These are phyloP conservation scores for Gasterosteus aculeatus DNA, from an alignment of 2,113 vertebrate genomes.

Conservation along the genomic window DNA sequence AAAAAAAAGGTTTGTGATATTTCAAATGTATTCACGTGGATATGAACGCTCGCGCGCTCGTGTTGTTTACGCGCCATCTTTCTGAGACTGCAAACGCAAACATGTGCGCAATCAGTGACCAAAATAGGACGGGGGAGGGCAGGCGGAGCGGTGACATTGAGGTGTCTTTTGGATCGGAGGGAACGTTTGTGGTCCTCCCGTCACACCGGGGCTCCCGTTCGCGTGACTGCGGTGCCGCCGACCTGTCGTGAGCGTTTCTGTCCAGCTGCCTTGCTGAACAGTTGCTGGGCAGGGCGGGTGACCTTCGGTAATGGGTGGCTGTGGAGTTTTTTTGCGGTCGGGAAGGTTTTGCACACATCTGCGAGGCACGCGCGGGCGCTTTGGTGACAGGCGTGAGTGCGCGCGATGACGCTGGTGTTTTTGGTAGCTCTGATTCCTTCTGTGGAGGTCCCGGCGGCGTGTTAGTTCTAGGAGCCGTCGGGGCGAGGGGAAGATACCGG, in stretches of 20 bases:
- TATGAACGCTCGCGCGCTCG: constrained; percentile 24
- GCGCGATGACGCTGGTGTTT: not conserved
- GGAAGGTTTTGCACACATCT: constrained; percentile 7
- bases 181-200: constrained; percentile 15
- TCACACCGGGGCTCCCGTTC: constrained; percentile 17
- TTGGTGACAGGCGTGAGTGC: not conserved
- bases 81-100: constrained; percentile 29
- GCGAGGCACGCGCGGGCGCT: not conserved
- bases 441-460: constrained; percentile 8
- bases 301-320: constrained; percentile 33
- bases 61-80: constrained; percentile 36
- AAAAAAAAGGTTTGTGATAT: constrained; percentile 76
- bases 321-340: constrained; percentile 38
- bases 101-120: constrained; percentile 36
- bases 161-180: constrained; percentile 45
- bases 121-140: constrained; percentile 42
- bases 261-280: constrained; percentile 1
- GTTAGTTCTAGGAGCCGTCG: not conserved
- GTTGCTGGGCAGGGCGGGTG: constrained; percentile 10
- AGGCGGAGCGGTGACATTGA: constrained; percentile 71
- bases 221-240: constrained; percentile 17
- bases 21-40: constrained; percentile 31
- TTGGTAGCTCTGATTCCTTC: not conserved
- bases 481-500: constrained; percentile 2
- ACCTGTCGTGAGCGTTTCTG: not conserved